These are phyloP conservation scores for Sparidentex hasta DNA, from an alignment of 2,797 vertebrate species.

Conservation along the genomic window DNA sequence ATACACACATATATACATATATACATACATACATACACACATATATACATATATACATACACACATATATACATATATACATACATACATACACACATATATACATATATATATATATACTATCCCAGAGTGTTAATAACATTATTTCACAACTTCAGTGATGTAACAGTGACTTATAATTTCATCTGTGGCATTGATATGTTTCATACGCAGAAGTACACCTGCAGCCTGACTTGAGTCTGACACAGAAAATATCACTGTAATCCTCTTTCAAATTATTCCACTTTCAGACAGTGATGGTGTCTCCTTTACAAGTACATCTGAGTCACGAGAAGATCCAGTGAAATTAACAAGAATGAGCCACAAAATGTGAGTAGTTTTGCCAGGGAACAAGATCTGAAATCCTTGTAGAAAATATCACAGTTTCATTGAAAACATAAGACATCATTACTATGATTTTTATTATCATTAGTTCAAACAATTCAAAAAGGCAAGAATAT, in stretches of 20 bases:
- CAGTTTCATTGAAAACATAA: too few species aligned
- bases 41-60: too few species aligned
- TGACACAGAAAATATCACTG: neutral
- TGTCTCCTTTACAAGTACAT: slow-evolving; percentile 18
- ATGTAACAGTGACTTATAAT: slow-evolving; percentile 20
- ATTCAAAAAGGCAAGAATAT: too few species aligned
- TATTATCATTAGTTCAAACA: too few species aligned
- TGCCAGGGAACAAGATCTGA: too few species aligned
- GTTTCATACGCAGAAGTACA: neutral
- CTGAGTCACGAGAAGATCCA: neutral
- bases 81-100: too few species aligned
- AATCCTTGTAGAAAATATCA: too few species aligned
- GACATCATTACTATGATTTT: too few species aligned
- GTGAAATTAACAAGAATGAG: neutral
- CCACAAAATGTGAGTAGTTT: neutral
- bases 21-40: too few species aligned
- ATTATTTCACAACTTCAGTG: slow-evolving; percentile 36
- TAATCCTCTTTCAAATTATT: slow-evolving; percentile 7
- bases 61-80: neutral
- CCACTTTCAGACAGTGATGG: neutral
- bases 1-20: too few species aligned
- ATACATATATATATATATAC: too few species aligned
- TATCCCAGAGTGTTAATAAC: neutral
- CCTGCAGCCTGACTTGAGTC: slow-evolving; percentile 1
- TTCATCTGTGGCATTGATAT: slow-evolving; percentile 10